phyloP scores from a whole-genome alignment of 2,888 invertebrate species.

The Galerucella nymphaeae region DNA sequence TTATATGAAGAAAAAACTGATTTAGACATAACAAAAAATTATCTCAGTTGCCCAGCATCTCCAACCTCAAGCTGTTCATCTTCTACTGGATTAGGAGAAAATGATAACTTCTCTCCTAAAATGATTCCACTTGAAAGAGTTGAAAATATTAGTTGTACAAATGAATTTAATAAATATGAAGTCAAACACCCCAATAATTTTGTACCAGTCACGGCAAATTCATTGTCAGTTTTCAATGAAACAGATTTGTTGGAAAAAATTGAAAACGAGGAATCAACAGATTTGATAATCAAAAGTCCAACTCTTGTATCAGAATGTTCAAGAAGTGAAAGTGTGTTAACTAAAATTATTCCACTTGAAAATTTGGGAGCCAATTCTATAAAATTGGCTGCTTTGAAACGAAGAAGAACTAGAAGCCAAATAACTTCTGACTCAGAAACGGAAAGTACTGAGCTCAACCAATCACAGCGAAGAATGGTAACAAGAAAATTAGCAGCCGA shows the following conservation, averaged over 20 bases:
- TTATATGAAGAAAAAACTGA: neutral
- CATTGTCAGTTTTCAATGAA: neutral
- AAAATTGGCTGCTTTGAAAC: neutral
- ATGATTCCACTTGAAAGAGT: constrained; percentile 45
- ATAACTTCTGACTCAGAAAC: neutral
- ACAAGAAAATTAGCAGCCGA: neutral
- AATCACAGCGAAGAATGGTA: neutral
- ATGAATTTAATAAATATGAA: neutral
- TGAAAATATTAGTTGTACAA: neutral
- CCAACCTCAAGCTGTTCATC: neutral
- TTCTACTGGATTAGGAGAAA: neutral
- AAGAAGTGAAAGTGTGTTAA: neutral
- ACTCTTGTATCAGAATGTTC: neutral
- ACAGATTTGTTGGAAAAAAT: neutral
- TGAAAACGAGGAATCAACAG: neutral
- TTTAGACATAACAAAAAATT: neutral
- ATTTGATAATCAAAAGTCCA: neutral
- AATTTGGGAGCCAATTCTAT: neutral
- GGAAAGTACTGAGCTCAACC: neutral
- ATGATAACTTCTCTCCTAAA: constrained; percentile 14
- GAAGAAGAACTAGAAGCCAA: neutral
- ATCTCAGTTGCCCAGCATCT: neutral
- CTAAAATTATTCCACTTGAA: neutral
- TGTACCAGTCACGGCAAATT: neutral
- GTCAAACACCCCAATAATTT: neutral